Evolutionary conservation across 2,888 invertebrate genomes (phyloP).

Genomic region (Eupithecia exiguata): DNA sequence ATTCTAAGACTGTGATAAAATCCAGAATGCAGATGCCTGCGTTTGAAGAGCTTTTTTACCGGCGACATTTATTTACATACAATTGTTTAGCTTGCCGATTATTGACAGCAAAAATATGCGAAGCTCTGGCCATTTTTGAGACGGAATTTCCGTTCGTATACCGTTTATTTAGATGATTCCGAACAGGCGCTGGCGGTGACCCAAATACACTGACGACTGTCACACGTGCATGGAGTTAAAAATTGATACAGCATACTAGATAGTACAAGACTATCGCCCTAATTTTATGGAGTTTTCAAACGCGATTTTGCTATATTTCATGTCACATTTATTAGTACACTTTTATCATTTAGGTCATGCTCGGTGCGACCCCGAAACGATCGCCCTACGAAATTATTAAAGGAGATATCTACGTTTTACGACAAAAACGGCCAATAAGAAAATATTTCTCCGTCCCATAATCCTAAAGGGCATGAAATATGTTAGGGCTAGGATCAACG

Average conservation of each 20-base stretch:
- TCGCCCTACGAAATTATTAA: conserved; percentile 50
- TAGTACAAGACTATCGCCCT: conserved; percentile 17
- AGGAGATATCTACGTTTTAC: conserved; percentile 51
- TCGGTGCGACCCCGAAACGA: conserved; percentile 32
- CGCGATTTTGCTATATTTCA: conserved; percentile 35
- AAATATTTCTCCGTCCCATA: conserved; percentile 50
- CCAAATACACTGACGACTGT: conserved; percentile 26
- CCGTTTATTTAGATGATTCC: conserved; percentile 23
- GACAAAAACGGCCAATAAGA: conserved; percentile 48
- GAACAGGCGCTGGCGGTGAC: conserved; percentile 27
- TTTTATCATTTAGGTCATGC: conserved; percentile 35
- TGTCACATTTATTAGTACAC: conserved; percentile 34
- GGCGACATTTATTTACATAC: conserved; percentile 12
- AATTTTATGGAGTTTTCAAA: conserved; percentile 32
- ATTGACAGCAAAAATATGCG: background rate
- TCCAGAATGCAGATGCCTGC: background rate
- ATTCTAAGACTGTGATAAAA: background rate
- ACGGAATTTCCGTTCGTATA: conserved; percentile 6
- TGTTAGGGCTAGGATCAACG: conserved; percentile 54
- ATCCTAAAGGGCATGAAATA: conserved; percentile 57
- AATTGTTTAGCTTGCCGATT: conserved; percentile 9
- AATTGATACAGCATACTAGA: conserved; percentile 22
- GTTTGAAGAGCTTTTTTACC: background rate
- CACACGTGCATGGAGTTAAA: conserved; percentile 33
- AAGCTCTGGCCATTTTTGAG: background rate